Percentiles rank a stretch among this genome's conserved stretches.
Evolutionary conservation across 92 coral and sea anemone genomes (phyloP).

Genomic region (Porites rus): DNA sequence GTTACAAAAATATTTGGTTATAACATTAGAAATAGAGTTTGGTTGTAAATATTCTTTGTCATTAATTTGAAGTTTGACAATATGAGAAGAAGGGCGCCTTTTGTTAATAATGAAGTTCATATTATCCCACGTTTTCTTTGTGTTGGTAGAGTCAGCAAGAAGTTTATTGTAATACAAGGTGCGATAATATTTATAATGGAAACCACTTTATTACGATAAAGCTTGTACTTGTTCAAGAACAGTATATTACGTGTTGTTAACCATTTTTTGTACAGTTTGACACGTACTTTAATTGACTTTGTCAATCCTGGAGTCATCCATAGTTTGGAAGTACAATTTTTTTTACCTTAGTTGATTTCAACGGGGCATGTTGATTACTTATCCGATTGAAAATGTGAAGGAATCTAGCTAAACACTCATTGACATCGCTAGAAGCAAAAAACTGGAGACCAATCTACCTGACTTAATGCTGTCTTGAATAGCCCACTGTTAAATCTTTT

Average conservation of each 20-base stretch:
- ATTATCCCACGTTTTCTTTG: too few relatives aligned
- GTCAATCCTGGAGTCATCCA: too few relatives aligned
- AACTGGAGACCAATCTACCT: constrained; percentile 34
- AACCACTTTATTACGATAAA: constrained; percentile 36
- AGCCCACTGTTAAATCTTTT: constrained; percentile 13
- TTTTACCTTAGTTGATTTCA: too few relatives aligned
- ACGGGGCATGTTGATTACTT: too few relatives aligned
- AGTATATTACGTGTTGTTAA: too few relatives aligned
- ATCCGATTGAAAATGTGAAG: too few relatives aligned
- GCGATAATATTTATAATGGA: neutral
- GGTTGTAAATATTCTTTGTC: constrained; percentile 36
- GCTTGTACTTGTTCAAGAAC: neutral
- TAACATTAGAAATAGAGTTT: constrained; percentile 25
- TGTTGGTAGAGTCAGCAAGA: neutral
- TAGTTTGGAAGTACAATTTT: too few relatives aligned
- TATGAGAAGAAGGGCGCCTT: neutral
- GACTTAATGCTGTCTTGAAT: constrained; percentile 16
- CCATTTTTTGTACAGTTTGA: too few relatives aligned
- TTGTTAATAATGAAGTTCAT: too few relatives aligned
- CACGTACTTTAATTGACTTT: too few relatives aligned
- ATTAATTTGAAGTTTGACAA: constrained; percentile 1
- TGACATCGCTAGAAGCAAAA: neutral
- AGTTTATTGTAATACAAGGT: constrained; percentile 13
- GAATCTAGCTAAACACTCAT: too few relatives aligned
- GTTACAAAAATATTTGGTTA: constrained; percentile 33